Conservation (phyloP, 2,888 invertebrate genomes). For the Diarsia mendica region DNA sequence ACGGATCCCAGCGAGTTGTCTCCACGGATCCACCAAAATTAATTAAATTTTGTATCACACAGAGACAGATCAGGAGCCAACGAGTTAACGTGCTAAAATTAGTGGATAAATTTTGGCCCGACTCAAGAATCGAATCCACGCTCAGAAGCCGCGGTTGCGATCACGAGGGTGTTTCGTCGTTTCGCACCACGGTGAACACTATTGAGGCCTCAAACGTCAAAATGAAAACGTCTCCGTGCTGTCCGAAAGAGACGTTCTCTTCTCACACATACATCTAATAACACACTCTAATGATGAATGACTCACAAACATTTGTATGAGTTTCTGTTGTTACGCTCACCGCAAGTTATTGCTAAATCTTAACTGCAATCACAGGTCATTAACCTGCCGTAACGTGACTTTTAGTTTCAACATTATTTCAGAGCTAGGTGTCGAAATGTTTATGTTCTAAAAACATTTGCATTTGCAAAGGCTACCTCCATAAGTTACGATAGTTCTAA, state of each 20-base stretch:
- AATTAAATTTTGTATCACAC: too few species aligned
- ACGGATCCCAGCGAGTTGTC: too few species aligned
- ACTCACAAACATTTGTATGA: slow-evolving; percentile 3
- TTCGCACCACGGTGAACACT: too few species aligned
- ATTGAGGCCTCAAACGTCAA: too few species aligned
- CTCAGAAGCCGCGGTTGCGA: too few species aligned
- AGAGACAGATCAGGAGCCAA: too few species aligned
- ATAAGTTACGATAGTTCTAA: not conserved
- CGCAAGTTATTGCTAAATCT: slow-evolving; percentile 32
- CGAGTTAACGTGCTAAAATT: too few species aligned
- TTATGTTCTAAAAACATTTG: not conserved
- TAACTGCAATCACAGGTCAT: slow-evolving; percentile 26
- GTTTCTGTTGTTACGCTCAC: slow-evolving; percentile 17
- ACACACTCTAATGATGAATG: not conserved
- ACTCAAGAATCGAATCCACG: too few species aligned
- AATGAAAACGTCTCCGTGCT: not conserved
- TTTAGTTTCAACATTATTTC: slow-evolving; percentile 29
- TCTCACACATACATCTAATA: too few species aligned
- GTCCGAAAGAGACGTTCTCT: not conserved
- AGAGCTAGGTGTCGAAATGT: slow-evolving; percentile 2
- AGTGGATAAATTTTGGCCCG: too few species aligned
- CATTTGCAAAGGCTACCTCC: not conserved
- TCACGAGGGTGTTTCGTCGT: too few species aligned
- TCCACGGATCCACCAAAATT: too few species aligned
- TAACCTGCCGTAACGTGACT: slow-evolving; percentile 13